These are phyloP conservation scores for Phymatocera aterrima DNA, from an alignment of 2,888 invertebrate species.

Conservation along the genomic window DNA sequence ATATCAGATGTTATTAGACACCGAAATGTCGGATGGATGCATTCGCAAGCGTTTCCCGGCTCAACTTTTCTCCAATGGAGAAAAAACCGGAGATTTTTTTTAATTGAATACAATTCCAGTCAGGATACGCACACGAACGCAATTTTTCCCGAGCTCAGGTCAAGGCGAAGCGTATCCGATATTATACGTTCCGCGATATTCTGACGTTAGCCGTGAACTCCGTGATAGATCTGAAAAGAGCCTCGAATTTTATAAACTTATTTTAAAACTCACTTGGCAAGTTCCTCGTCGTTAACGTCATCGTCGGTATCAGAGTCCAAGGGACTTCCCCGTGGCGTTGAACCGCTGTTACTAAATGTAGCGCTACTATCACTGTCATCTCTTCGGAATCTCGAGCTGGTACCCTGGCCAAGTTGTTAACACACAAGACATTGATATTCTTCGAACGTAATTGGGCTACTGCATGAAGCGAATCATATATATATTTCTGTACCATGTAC, in stretches of 20 bases:
- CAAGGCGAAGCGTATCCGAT: too few relatives aligned
- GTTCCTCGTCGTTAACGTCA: constrained; percentile 69
- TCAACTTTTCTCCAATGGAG: too few relatives aligned
- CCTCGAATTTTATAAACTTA: background rate
- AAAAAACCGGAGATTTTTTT: too few relatives aligned
- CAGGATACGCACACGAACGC: too few relatives aligned
- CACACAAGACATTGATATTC: background rate
- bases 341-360: constrained; percentile 74
- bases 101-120: too few relatives aligned
- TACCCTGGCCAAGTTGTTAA: constrained; percentile 54
- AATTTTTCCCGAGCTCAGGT: too few relatives aligned
- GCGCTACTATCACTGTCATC: constrained; percentile 73
- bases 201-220: too few relatives aligned
- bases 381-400: constrained; percentile 62
- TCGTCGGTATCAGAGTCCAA: constrained; percentile 72
- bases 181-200: too few relatives aligned
- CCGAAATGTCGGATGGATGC: too few relatives aligned
- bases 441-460: background rate
- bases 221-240: background rate
- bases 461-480: background rate
- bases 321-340: constrained; percentile 71
- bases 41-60: too few relatives aligned
- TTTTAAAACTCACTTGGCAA: constrained; percentile 65
- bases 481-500: too few relatives aligned
- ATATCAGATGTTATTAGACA: too few relatives aligned